Percentiles rank a stretch among this genome's conserved stretches.
These are phyloP conservation scores for Amphiura filiformis DNA, from an alignment of 35 echinoderm and acorn worm species.

Conservation along the genomic window DNA sequence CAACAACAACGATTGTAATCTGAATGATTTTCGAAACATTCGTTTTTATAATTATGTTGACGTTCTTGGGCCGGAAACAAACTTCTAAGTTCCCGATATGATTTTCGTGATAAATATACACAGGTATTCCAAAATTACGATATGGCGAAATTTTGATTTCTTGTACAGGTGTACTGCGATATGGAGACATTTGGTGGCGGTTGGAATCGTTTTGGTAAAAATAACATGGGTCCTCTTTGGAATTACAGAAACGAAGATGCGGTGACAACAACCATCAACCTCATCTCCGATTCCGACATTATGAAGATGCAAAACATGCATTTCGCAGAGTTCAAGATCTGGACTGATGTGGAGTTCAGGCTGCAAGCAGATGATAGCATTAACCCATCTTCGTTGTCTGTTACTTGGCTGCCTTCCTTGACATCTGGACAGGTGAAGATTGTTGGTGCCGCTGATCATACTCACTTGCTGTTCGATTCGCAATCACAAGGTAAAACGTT, in stretches of 20 bases:
- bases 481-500: neutral
- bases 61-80: too few species aligned
- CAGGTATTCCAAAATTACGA: too few species aligned
- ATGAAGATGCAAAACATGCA: neutral
- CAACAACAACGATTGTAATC: too few species aligned
- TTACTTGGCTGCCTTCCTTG: neutral
- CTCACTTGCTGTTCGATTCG: neutral
- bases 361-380: slow-evolving; percentile 24
- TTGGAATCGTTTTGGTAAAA: slow-evolving; percentile 34
- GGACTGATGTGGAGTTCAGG: slow-evolving; percentile 24
- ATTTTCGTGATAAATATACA: too few species aligned
- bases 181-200: slow-evolving; percentile 20
- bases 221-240: slow-evolving; percentile 1
- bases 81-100: too few species aligned
- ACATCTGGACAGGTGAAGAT: neutral
- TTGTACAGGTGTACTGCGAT: slow-evolving; percentile 20
- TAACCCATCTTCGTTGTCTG: slow-evolving; percentile 10
- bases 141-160: too few species aligned
- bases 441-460: neutral
- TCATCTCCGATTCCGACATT: slow-evolving; percentile 7
- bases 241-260: slow-evolving; percentile 26
- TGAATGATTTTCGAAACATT: too few species aligned
- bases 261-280: neutral
- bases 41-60: too few species aligned
- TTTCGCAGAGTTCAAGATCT: slow-evolving; percentile 18